Evolutionary conservation across 2,797 vertebrate genomes (phyloP).

Genomic region (Bovichtus diacanthus): DNA sequence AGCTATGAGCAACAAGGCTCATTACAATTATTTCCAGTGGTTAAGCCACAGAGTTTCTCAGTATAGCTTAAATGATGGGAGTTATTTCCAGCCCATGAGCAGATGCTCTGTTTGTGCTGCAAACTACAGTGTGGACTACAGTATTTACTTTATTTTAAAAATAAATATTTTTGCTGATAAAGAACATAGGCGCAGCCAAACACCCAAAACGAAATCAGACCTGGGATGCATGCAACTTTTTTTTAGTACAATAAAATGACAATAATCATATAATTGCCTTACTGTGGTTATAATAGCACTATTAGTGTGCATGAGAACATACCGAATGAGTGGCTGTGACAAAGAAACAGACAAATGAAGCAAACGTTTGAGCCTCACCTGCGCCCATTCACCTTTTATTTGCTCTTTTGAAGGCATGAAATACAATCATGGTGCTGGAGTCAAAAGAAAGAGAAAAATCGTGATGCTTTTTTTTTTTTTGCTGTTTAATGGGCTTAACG

Average conservation of each 20-base stretch:
- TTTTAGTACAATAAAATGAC: neutral
- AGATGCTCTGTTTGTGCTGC: too few species aligned
- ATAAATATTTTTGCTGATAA: too few species aligned
- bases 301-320: neutral
- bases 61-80: too few species aligned
- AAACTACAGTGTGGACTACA: too few species aligned
- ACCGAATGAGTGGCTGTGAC: slow-evolving; percentile 14
- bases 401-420: slow-evolving; percentile 29
- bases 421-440: slow-evolving; percentile 26
- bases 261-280: slow-evolving; percentile 1
- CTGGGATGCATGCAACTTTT: neutral
- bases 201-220: neutral
- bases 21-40: too few species aligned
- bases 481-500: slow-evolving; percentile 58
- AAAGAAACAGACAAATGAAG: slow-evolving; percentile 24
- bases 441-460: slow-evolving; percentile 63
- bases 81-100: too few species aligned
- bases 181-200: too few species aligned
- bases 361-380: slow-evolving; percentile 43
- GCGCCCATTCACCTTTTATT: slow-evolving; percentile 53
- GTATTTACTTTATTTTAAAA: too few species aligned
- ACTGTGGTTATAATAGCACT: neutral
- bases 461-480: slow-evolving; percentile 38
- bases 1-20: neutral
- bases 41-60: too few species aligned